Conservation (phyloP, 2,797 vertebrate species). For the Psittacula derbiana region DNA sequence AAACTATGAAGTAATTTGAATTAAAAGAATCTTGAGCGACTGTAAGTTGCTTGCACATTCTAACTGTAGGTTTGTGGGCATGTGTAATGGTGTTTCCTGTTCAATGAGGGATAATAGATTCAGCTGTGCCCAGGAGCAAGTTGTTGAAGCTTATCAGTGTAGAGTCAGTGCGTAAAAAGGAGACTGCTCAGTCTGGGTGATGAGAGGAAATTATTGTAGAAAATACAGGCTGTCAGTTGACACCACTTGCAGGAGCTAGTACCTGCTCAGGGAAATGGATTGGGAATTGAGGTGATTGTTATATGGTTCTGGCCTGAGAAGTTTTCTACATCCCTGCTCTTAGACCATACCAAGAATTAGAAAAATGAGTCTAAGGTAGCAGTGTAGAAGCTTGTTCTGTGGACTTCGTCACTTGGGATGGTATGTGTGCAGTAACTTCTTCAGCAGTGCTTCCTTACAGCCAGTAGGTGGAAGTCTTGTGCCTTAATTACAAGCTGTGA, state of each 20-base stretch:
- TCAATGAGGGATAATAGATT: background rate
- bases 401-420: background rate
- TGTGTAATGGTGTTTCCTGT: background rate
- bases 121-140: background rate
- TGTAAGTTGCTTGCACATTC: background rate
- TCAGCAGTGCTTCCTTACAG: background rate
- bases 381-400: background rate
- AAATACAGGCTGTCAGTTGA: background rate
- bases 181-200: background rate
- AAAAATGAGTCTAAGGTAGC: background rate
- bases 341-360: background rate
- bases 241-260: background rate
- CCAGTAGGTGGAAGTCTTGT: conserved; percentile 10
- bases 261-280: background rate
- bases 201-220: background rate
- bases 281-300: background rate
- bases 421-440: background rate
- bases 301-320: background rate
- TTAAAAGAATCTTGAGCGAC: background rate
- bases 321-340: background rate
- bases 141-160: background rate
- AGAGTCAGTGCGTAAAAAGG: background rate
- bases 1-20: background rate
- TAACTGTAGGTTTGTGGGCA: background rate
- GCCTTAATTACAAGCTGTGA: background rate